Evolutionary conservation across 2,113 vertebrate species (phyloP).

Genomic region (Leptodactylus fuscus): DNA sequence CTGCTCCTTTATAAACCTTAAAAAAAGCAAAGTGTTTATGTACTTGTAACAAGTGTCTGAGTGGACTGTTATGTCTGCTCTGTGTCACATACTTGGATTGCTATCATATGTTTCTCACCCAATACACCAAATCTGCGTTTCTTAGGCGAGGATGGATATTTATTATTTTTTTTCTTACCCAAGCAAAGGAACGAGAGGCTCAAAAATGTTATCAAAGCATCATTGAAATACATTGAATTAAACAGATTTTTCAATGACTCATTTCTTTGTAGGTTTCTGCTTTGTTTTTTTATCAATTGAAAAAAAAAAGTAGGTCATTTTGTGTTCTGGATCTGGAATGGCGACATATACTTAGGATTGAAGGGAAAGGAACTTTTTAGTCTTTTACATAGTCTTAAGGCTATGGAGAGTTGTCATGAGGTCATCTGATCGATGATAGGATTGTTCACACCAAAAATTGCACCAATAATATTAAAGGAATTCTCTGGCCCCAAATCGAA

Average conservation of each 20-base stretch:
- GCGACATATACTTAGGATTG: neutral
- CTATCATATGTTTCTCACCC: slow-evolving; percentile 69
- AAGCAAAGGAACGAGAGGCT: slow-evolving; percentile 9
- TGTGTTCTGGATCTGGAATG: neutral
- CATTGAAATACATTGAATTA: neutral
- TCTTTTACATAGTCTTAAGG: neutral
- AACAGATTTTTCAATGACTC: slow-evolving; percentile 16
- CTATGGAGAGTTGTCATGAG: no score
- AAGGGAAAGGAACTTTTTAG: neutral
- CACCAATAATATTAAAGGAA: no score
- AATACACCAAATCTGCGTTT: slow-evolving; percentile 32
- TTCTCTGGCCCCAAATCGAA: no score
- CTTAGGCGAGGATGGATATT: neutral
- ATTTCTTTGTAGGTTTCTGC: neutral
- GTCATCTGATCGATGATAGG: no score
- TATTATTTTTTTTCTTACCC: slow-evolving; percentile 31
- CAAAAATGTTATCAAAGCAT: neutral
- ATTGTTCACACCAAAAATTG: no score
- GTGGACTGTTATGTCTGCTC: slow-evolving; percentile 78
- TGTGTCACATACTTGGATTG: slow-evolving; percentile 78
- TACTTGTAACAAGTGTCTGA: slow-evolving; percentile 84
- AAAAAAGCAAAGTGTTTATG: slow-evolving; percentile 83
- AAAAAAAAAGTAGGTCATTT: neutral
- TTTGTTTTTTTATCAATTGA: neutral
- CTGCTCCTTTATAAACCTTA: slow-evolving; percentile 70